A percentile compares a stretch with the other conserved stretches of the same genome.
phyloP scores from a whole-genome alignment of 2,797 vertebrate genomes.

The Kryptopterus vitreolus region DNA sequence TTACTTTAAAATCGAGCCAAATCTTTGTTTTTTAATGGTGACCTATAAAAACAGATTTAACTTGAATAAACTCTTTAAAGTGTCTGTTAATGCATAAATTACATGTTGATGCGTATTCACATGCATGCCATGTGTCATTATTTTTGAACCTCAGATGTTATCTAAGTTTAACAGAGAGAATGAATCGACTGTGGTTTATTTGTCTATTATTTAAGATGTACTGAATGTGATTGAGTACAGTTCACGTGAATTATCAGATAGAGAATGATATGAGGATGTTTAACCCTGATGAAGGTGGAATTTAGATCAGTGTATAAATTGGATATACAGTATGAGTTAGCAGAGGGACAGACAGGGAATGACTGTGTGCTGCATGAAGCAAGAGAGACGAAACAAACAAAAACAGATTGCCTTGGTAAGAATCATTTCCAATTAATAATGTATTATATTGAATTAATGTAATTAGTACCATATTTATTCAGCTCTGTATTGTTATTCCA shows the following conservation, averaged over 20 bases:
- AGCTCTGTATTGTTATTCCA: background rate
- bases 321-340: background rate
- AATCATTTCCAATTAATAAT: background rate
- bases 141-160: background rate
- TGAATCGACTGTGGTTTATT: slow-evolving; percentile 41
- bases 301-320: background rate
- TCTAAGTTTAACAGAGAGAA: slow-evolving; percentile 35
- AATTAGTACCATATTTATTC: background rate
- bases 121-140: background rate
- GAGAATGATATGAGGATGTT: slow-evolving; percentile 32
- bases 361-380: background rate
- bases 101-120: background rate
- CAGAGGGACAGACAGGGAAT: background rate
- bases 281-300: slow-evolving; percentile 11
- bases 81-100: background rate
- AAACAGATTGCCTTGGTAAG: background rate
- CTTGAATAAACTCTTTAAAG: background rate
- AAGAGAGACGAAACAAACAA: background rate
- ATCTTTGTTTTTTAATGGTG: background rate
- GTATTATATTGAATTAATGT: background rate
- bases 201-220: slow-evolving; percentile 30
- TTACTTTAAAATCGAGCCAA: slow-evolving; percentile 10
- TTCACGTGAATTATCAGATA: slow-evolving; percentile 27
- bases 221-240: slow-evolving; percentile 35
- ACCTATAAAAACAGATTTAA: background rate